phyloP scores from a whole-genome alignment of 2,113 vertebrate genomes.

The Callochromis pleurospilus region DNA sequence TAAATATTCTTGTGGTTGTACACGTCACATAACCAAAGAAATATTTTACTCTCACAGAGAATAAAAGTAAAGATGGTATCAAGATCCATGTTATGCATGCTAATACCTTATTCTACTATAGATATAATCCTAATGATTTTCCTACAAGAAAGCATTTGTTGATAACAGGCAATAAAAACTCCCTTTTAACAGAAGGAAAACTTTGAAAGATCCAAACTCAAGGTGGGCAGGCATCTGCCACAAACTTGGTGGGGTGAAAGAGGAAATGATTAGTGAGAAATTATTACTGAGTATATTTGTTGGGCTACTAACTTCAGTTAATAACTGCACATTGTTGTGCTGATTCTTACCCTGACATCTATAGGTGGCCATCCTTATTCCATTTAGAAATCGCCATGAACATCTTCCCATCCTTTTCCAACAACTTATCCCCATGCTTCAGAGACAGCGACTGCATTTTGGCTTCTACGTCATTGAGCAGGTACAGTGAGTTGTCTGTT shows the following conservation, averaged over 20 bases:
- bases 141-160: background rate
- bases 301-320: background rate
- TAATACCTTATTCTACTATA: background rate
- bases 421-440: conserved; percentile 91
- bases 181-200: background rate
- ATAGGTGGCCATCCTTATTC: conserved; percentile 93
- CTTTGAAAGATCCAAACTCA: background rate
- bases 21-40: background rate
- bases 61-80: background rate
- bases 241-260: background rate
- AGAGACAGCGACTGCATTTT: conserved; percentile 87
- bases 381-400: conserved; percentile 93
- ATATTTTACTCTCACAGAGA: background rate
- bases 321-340: background rate
- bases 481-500: conserved; percentile 53
- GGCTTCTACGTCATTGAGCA: conserved; percentile 92
- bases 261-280: background rate
- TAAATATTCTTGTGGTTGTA: background rate
- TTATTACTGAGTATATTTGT: background rate
- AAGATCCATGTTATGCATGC: background rate
- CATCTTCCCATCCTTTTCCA: conserved; percentile 90
- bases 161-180: background rate
- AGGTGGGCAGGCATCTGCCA: background rate
- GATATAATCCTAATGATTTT: background rate
- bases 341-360: background rate